Evolutionary conservation across 2,797 vertebrate genomes (phyloP).

Genomic region (Muraenolepis orangiensis): DNA sequence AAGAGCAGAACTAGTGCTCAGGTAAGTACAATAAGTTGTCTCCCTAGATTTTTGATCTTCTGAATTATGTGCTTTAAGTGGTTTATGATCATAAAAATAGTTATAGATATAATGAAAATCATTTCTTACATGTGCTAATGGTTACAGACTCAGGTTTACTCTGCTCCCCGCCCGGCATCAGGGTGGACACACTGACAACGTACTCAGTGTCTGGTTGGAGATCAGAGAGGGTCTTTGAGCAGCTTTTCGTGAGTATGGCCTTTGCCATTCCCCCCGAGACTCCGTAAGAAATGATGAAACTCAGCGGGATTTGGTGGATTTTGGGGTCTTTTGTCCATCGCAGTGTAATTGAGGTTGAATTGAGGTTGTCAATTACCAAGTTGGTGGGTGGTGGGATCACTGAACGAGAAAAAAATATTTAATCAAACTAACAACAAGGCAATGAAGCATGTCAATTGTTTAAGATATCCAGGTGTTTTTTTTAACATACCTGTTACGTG

Average conservation of each 20-base stretch:
- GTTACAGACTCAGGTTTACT: slow-evolving; percentile 13
- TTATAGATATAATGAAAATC: not conserved
- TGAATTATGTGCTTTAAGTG: too few relatives aligned
- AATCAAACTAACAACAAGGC: not conserved
- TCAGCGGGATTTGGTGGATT: slow-evolving; percentile 26
- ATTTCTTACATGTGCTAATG: slow-evolving; percentile 31
- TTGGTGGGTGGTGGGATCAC: slow-evolving; percentile 13
- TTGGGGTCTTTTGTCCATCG: slow-evolving; percentile 31
- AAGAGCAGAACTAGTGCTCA: too few relatives aligned
- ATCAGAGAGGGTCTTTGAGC: slow-evolving; percentile 17
- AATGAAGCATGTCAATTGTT: too few relatives aligned
- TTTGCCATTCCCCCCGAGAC: slow-evolving; percentile 4
- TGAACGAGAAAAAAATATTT: slow-evolving; percentile 4
- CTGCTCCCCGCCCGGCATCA: slow-evolving; percentile 14
- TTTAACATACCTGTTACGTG: slow-evolving; percentile 24
- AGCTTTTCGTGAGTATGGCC: slow-evolving; percentile 4
- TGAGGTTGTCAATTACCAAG: slow-evolving; percentile 14
- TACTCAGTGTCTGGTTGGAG: slow-evolving; percentile 36
- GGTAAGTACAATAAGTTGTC: too few relatives aligned
- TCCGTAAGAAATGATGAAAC: slow-evolving; percentile 12
- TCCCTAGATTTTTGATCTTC: too few relatives aligned
- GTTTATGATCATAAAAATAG: not conserved
- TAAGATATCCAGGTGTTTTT: not conserved
- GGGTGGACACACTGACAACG: slow-evolving; percentile 16
- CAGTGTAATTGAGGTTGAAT: slow-evolving; percentile 16